phyloP scores from a whole-genome alignment of 2,888 invertebrate species.

The Parnassius mnemosyne region DNA sequence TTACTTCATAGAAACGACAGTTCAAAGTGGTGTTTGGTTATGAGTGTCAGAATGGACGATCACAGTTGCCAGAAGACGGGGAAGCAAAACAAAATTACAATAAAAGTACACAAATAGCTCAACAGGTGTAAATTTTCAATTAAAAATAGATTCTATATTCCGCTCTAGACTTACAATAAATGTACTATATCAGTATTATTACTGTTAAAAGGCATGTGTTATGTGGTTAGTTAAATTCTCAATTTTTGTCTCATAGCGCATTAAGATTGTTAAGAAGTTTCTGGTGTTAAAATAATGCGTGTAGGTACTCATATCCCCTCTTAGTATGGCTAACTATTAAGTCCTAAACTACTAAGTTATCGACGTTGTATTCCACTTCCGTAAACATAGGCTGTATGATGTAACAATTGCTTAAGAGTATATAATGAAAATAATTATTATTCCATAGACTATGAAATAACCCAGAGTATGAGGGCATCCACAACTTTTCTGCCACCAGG shows the following conservation, averaged over 20 bases:
- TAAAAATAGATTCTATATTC: slow-evolving; percentile 40
- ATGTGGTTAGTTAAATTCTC: slow-evolving; percentile 42
- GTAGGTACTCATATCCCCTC: slow-evolving; percentile 45
- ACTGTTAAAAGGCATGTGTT: slow-evolving; percentile 50
- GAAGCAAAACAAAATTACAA: slow-evolving; percentile 58
- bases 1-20: slow-evolving; percentile 60
- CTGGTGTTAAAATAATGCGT: slow-evolving; percentile 53
- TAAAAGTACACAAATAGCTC: slow-evolving; percentile 45
- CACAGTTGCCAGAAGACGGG: slow-evolving; percentile 69
- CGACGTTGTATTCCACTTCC: slow-evolving; percentile 39
- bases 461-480: slow-evolving; percentile 6
- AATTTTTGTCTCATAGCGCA: slow-evolving; percentile 44
- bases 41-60: slow-evolving; percentile 71
- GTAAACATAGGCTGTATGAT: neutral
- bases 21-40: slow-evolving; percentile 60
- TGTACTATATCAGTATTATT: slow-evolving; percentile 63
- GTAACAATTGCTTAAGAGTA: neutral
- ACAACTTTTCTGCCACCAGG: no score
- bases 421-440: neutral
- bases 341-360: slow-evolving; percentile 37
- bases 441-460: slow-evolving; percentile 14
- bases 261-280: slow-evolving; percentile 53
- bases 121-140: slow-evolving; percentile 48
- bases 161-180: slow-evolving; percentile 30
- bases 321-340: slow-evolving; percentile 58